Percentiles rank a stretch among this genome's conserved stretches.
Conservation (phyloP, 23 tunicate genomes). For the Halocynthia aurantium region DNA sequence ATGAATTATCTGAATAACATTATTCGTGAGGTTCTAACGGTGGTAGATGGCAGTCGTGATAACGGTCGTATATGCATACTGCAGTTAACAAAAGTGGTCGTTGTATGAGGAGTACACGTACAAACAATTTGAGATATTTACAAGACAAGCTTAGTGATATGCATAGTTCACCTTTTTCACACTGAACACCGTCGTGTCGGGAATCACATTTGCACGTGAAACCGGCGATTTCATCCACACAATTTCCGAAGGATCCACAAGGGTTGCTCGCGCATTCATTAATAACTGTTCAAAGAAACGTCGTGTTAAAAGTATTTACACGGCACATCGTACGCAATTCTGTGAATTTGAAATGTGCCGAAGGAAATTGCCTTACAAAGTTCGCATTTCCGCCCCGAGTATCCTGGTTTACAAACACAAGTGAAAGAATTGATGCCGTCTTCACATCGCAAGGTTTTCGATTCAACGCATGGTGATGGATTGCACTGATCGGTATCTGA, state of each 20-base stretch:
- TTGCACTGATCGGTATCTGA: slow-evolving; percentile 35
- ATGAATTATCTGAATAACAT: no score
- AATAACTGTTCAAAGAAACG: not conserved
- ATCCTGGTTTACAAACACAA: slow-evolving; percentile 39
- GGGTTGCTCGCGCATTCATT: slow-evolving; percentile 37
- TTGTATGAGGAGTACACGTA: no score
- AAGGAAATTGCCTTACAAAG: slow-evolving; percentile 14
- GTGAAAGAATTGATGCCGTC: slow-evolving; percentile 11
- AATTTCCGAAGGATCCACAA: slow-evolving; percentile 21
- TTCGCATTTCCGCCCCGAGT: slow-evolving; percentile 32
- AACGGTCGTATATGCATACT: no score
- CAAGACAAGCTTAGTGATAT: no score
- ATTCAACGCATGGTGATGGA: slow-evolving; percentile 11
- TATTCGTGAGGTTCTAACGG: no score
- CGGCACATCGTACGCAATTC: not conserved
- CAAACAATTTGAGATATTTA: no score
- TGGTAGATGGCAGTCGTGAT: no score
- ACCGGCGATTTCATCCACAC: slow-evolving; percentile 21
- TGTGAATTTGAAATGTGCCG: not conserved
- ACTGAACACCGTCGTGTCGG: slow-evolving; percentile 10
- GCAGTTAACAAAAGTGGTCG: no score
- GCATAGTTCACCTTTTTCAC: slow-evolving; percentile 21
- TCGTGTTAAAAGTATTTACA: no score
- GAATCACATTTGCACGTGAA: slow-evolving; percentile 43
- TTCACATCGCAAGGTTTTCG: slow-evolving; percentile 18